Evolutionary conservation across 2,888 invertebrate genomes (phyloP), one percentile per base, ranked within the genome.

Genomic region (Archaeoteleia sp.): DNA sequence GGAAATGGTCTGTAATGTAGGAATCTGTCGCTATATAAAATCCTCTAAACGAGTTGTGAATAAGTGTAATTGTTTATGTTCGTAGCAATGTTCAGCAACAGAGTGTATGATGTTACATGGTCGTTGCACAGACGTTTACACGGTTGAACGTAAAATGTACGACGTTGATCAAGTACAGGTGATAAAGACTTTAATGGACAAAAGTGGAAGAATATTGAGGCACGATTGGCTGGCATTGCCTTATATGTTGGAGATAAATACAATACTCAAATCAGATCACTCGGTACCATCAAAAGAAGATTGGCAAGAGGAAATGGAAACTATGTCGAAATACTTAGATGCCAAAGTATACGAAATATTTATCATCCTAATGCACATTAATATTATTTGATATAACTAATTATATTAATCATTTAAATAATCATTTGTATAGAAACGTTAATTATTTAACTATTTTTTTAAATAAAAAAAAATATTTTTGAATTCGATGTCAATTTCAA

Each of bases 311-410:
- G 90, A 91, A 78, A 82, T 91, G 63, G 89, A 91, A 78, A 77
- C 90, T 45, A 82, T 89, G 17, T 90, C 91, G 0, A 88, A 88
- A 78, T 91, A 88, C 81, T 82, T 91, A 60, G 90, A 91, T 70
- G 87, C 86, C 74, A 90, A 90, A 87, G 91, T 90, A 83, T 12
- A 14, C 29, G 32, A 27, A 55, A 39, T n/a, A n/a, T n/a, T n/a
- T n/a, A n/a, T n/a, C n/a, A n/a, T n/a, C n/a, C n/a, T n/a, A n/a
- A n/a, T n/a, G n/a, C n/a, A n/a, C n/a, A n/a, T n/a, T n/a, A n/a
- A n/a, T n/a, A n/a, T n/a, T n/a, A n/a, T n/a, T n/a, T n/a, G n/a
- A n/a, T n/a, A n/a, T n/a, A n/a, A n/a, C n/a, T n/a, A n/a, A n/a
- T n/a, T n/a, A n/a, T n/a, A n/a, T n/a, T n/a, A n/a, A n/a, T n/a